These are phyloP conservation scores for Linepithema humile DNA, from an alignment of 1,140 invertebrate species.

Conservation along the genomic window DNA sequence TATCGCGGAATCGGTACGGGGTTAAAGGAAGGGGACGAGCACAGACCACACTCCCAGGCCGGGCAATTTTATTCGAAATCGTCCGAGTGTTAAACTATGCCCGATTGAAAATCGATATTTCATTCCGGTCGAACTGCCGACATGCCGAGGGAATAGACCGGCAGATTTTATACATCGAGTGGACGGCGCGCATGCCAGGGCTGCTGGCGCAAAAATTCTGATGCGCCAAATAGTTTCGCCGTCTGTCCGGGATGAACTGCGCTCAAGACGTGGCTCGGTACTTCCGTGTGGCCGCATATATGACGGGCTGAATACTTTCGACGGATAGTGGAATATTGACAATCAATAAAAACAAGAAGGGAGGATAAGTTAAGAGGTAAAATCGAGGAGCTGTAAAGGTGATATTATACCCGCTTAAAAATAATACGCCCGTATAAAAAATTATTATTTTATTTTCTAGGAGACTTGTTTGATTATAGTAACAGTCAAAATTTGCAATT, in stretches of 20 bases:
- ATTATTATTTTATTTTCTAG: neutral
- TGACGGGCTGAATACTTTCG: neutral
- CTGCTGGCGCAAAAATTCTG: constrained; percentile 59
- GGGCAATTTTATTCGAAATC: constrained; percentile 73
- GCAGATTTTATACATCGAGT: constrained; percentile 66
- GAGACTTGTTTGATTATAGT: neutral
- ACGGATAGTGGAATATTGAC: constrained; percentile 9
- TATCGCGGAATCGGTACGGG: constrained; percentile 60
- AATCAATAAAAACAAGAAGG: neutral
- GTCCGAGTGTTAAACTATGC: constrained; percentile 74
- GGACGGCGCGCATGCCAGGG: constrained; percentile 32
- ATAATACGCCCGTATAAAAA: neutral
- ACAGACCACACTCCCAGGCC: constrained; percentile 41
- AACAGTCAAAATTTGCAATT: neutral
- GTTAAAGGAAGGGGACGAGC: constrained; percentile 29
- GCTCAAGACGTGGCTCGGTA: constrained; percentile 38
- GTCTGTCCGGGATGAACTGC: constrained; percentile 48
- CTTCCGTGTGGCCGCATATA: neutral
- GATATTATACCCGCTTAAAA: neutral
- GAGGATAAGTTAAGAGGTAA: neutral
- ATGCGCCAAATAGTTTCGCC: constrained; percentile 51
- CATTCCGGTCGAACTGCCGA: constrained; percentile 69
- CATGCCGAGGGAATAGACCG: constrained; percentile 56
- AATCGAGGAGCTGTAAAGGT: neutral
- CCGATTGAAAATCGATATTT: constrained; percentile 76